Evolutionary conservation across 2,888 invertebrate genomes (phyloP).

Genomic region (Sicus ferrugineus): DNA sequence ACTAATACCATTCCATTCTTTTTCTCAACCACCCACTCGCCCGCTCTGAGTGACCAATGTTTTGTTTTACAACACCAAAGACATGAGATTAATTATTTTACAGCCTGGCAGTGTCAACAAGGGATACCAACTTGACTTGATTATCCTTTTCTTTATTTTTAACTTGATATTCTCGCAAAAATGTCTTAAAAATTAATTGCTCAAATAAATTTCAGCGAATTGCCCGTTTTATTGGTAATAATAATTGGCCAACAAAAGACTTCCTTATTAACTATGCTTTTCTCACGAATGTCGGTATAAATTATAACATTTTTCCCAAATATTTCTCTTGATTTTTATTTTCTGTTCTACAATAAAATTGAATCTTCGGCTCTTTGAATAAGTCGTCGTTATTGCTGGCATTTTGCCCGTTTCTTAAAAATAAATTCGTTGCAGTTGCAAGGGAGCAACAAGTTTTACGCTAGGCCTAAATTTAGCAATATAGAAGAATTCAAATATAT

Average conservation of each 20-base stretch:
- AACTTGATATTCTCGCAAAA: too few relatives aligned
- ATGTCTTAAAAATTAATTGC: too few relatives aligned
- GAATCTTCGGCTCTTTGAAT: neutral
- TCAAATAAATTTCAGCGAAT: neutral
- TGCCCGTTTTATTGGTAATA: neutral
- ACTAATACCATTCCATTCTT: too few relatives aligned
- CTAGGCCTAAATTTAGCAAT: constrained; percentile 13
- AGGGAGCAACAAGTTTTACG: constrained; percentile 1
- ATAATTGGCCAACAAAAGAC: neutral
- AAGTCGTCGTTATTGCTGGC: neutral
- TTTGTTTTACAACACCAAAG: too few relatives aligned
- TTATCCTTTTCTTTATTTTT: too few relatives aligned
- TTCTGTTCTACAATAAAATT: neutral
- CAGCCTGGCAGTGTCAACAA: too few relatives aligned
- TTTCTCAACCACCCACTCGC: too few relatives aligned
- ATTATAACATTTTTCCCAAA: neutral
- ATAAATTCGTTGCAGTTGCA: constrained; percentile 29
- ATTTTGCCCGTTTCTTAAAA: neutral
- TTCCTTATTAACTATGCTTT: neutral
- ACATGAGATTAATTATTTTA: too few relatives aligned
- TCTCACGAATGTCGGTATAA: neutral
- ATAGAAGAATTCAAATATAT: neutral
- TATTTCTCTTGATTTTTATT: neutral
- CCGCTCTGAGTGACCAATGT: too few relatives aligned
- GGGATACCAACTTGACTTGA: too few relatives aligned